Base-by-base conservation (phyloP, 2,888 invertebrate genomes). In the Drosophila longiperda region DNA sequence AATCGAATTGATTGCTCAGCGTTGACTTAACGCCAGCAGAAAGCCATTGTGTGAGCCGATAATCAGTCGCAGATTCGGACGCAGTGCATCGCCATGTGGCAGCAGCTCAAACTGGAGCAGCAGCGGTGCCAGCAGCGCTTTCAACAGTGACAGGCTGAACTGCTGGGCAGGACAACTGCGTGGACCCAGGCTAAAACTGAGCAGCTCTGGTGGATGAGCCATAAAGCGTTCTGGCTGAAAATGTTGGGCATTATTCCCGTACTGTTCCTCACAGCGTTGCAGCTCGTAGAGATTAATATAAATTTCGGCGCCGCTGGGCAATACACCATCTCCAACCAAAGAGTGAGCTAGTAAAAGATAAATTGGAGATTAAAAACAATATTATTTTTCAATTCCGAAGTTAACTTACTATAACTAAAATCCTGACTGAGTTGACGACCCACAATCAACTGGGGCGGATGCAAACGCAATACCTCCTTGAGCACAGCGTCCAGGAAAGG, bases 401-500 rank as follows among this genome's bases (percentile, higher is more conserved):
- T 7, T 4, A 1, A 65, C 83, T 60, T 59, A 90, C 90, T 85
- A 53, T 90, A 90, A 0, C 52, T 8, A 29, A 90, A 90, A 26
- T 90, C 78, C 33, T 69, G 42, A 0, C 48, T 67, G 0, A 90
- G 69, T 20, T 90, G 66, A 1, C 90, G 72, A 0, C 58, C 80
- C 9, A 90, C 70, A 32, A 90, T 78, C 17, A 80, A 52, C 4
- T 96, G 95, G 36, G 95, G 95, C 0, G 96, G 96, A 78, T 94
- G 95, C 11, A 96, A 86, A 42, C 96, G 92, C 64, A 96, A 78
- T 0, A 95, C 93, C 90, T 96, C 96, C 82, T 95, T 95, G 17
- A 96, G 94, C 57, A 91, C 90, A 1, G 83, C 75, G 0, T 86
- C 80, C 26, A 90, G 59, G 42, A 71, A 90, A 12, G 81, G 55